Percentiles rank a stretch among this genome's conserved stretches.
Evolutionary conservation across 2,113 vertebrate genomes (phyloP).

Genomic region (Chamaetylas fuelleborni): DNA sequence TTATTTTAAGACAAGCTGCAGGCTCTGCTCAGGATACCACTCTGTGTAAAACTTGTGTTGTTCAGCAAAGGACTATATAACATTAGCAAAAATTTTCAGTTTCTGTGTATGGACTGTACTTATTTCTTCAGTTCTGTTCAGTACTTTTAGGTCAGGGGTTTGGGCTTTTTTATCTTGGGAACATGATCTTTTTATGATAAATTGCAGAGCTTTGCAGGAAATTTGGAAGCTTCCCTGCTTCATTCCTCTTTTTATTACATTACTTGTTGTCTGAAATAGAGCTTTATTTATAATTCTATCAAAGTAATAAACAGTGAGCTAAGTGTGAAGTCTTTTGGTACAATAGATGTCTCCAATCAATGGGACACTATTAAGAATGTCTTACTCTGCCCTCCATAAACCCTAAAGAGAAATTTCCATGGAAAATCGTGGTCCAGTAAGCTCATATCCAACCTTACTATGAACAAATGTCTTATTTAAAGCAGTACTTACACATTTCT

Average conservation of each 20-base stretch:
- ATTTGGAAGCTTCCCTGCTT: not conserved
- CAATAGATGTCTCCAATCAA: not conserved
- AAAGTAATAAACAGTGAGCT: not conserved
- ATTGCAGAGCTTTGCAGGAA: not conserved
- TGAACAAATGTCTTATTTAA: not conserved
- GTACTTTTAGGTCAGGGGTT: not conserved
- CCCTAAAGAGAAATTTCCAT: not conserved
- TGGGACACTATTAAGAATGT: not conserved
- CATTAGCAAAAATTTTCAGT: not conserved
- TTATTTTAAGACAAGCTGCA: not conserved
- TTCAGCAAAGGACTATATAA: constrained; percentile 4
- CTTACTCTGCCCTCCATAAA: not conserved
- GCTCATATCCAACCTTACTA: not conserved
- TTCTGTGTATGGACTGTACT: not conserved
- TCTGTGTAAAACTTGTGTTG: not conserved
- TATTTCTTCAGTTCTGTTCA: not conserved
- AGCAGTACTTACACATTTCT: not conserved
- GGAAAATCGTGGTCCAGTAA: not conserved
- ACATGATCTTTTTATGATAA: not conserved
- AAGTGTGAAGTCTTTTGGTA: not conserved
- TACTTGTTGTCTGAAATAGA: not conserved
- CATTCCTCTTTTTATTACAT: not conserved
- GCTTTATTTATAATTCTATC: not conserved
- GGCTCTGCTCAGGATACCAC: not conserved
- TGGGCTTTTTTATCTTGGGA: not conserved